Conservation (phyloP, 2,888 invertebrate genomes). For the Tigriopus californicus region DNA sequence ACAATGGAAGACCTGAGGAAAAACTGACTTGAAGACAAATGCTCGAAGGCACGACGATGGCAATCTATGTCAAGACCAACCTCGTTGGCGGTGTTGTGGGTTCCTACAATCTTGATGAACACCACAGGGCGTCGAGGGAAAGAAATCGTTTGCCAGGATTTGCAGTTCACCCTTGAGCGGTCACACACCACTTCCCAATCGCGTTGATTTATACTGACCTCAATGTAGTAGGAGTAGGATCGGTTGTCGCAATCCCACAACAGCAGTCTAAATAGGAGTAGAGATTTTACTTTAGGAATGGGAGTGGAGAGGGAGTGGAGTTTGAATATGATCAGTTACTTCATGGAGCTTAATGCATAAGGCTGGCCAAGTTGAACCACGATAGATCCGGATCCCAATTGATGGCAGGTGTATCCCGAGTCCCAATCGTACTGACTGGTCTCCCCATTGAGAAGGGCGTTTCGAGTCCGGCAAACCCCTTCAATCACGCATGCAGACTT, state of each 20-base stretch:
- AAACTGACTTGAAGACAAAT: not conserved
- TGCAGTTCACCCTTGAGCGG: slow-evolving; percentile 60
- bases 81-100: slow-evolving; percentile 92
- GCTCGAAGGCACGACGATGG: not conserved
- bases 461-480: slow-evolving; percentile 78
- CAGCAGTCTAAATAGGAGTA: slow-evolving; percentile 39
- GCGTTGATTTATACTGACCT: slow-evolving; percentile 69
- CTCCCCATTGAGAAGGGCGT: slow-evolving; percentile 89
- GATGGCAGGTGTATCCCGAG: slow-evolving; percentile 81
- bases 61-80: slow-evolving; percentile 27
- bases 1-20: slow-evolving; percentile 71
- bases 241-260: slow-evolving; percentile 95
- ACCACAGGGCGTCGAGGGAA: slow-evolving; percentile 71
- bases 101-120: slow-evolving; percentile 85
- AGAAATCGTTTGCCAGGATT: slow-evolving; percentile 82
- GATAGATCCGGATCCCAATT: slow-evolving; percentile 80
- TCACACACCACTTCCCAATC: slow-evolving; percentile 84
- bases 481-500: slow-evolving; percentile 84
- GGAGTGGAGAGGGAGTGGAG: too few relatives aligned
- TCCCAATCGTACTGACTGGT: slow-evolving; percentile 94
- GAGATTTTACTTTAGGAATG: too few relatives aligned
- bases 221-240: slow-evolving; percentile 86
- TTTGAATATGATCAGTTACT: slow-evolving; percentile 34
- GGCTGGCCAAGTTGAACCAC: slow-evolving; percentile 91
- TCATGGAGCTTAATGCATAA: slow-evolving; percentile 70